Evolutionary conservation across 2,888 invertebrate genomes (phyloP), one percentile per base, ranked within the genome.

Genomic region (Nasonovia ribisnigri): DNA sequence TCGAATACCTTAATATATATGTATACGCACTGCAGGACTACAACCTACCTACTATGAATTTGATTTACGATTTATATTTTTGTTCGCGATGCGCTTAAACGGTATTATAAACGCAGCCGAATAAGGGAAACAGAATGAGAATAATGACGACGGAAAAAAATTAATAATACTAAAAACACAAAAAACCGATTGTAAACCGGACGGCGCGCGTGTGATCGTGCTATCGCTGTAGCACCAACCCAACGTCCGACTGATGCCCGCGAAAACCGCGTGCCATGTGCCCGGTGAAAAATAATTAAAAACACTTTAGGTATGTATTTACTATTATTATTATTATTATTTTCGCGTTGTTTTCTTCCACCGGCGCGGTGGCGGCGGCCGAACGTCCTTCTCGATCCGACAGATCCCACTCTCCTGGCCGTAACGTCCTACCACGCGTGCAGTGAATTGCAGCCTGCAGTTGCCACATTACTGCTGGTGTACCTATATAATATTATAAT

Each of bases 181-280:
- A 29, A n/a, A 29, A 88, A 88, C 4, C 26, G 51, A n/a, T 20
- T 24, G 46, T 60, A 57, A 8, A 90, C 43, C 36, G 87, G 13
- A 89, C 77, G 77, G 36, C 16, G 42, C 42, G 48, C 42, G 67
- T 48, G 43, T 77, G 84, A 60, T 60, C 57, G 77, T n/a, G 77
- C 77, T 77, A 77, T 77, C 20, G 24, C 20, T 36, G 24, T 10
- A 77, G 36, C 51, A 20, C n/a, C 77, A 48, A 36, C 16, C 29
- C 92, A 16, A 92, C 92, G 88, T 54, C 88, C 67, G 84, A 88
- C 92, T 92, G 87, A 36, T 57, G 54, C 67, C 92, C 51, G 67
- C 88, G 67, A 88, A 88, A 88, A 92, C 88, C 88, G 92, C 88
- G 92, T 54, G 88, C 92, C 77, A n/a, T 88, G 77, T 67, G 92